Evolutionary conservation across 1,140 invertebrate species (phyloP).

Genomic region (Anastrepha obliqua): DNA sequence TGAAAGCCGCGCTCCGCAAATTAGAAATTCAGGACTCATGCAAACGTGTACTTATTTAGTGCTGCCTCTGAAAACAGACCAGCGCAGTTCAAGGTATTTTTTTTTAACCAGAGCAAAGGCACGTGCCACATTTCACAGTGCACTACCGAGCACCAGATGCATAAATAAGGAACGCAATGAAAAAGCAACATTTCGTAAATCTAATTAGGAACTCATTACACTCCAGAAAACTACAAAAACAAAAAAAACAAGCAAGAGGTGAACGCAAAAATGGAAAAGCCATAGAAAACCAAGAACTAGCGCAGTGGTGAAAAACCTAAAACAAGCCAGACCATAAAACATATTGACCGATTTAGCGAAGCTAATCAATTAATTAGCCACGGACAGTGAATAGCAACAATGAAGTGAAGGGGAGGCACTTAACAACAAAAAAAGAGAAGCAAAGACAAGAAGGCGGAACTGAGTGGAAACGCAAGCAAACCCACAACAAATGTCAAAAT

Average conservation of each 20-base stretch:
- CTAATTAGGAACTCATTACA: conserved; percentile 73
- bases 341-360: conserved; percentile 60
- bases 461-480: neutral
- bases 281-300: conserved; percentile 39
- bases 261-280: conserved; percentile 60
- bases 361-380: conserved; percentile 60
- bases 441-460: conserved; percentile 20
- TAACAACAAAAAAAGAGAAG: neutral
- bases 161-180: conserved; percentile 59
- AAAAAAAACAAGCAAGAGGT: neutral
- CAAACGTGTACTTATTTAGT: too few relatives aligned
- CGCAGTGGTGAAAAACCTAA: neutral
- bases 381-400: conserved; percentile 16
- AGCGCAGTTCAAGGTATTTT: neutral
- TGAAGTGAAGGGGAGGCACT: neutral
- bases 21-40: too few relatives aligned
- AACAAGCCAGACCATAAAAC: conserved; percentile 53
- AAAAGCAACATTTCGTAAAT: conserved; percentile 63
- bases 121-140: conserved; percentile 35
- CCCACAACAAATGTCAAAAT: conserved; percentile 27
- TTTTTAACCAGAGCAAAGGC: neutral
- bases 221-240: neutral
- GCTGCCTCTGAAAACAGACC: too few relatives aligned
- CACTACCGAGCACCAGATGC: conserved; percentile 40
- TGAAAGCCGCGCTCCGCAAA: too few relatives aligned